phyloP scores from a whole-genome alignment of 2,113 vertebrate genomes.

The Neofelis nebulosa region DNA sequence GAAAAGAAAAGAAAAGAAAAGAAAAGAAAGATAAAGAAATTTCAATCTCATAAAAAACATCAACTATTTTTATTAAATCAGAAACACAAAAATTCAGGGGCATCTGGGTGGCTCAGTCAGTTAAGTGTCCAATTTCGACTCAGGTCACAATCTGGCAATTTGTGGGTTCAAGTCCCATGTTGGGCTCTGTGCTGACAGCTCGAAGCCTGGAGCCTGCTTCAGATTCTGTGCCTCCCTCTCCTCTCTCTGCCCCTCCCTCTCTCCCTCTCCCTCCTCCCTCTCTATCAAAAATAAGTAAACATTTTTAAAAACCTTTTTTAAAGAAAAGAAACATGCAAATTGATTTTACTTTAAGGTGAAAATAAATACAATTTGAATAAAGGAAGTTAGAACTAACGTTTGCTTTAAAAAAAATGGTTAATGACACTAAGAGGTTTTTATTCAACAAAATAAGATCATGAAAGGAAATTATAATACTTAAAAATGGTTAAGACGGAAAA shows the following conservation, averaged over 20 bases:
- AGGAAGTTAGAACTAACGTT: neutral
- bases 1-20: neutral
- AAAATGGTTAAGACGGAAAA: neutral
- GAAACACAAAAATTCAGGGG: neutral
- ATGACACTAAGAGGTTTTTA: neutral
- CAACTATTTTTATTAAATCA: neutral
- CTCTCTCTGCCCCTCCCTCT: neutral
- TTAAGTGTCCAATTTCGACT: neutral
- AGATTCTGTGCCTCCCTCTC: neutral
- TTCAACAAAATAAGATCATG: neutral
- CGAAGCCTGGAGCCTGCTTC: neutral
- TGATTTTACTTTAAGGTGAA: neutral
- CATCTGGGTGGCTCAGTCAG: neutral
- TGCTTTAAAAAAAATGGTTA: neutral
- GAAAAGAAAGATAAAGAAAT: neutral
- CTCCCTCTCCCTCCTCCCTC: neutral
- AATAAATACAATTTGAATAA: neutral
- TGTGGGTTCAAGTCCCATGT: neutral
- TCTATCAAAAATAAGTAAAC: no score
- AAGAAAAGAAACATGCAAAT: neutral
- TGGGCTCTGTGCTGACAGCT: no score
- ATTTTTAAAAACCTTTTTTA: no score
- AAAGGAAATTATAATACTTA: neutral
- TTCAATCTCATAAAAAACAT: neutral
- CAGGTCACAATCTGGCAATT: neutral